Percentiles rank a stretch among this genome's conserved stretches.
phyloP scores from a whole-genome alignment of 2,113 vertebrate species.

The Silurus glanis region DNA sequence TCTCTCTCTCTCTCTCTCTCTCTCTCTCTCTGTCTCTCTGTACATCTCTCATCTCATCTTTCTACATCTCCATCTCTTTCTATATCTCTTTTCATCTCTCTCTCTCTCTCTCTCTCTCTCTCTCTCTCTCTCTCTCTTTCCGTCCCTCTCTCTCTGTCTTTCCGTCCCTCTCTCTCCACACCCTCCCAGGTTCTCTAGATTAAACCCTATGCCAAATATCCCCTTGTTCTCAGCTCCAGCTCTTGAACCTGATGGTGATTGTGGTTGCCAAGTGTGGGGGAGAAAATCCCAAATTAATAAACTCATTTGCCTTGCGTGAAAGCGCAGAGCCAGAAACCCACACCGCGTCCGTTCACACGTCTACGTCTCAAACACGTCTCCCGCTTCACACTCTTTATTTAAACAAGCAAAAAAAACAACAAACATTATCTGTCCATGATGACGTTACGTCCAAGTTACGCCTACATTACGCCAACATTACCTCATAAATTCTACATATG shows the following conservation, averaged over 20 bases:
- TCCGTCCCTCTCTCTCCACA: neutral
- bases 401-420: neutral
- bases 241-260: neutral
- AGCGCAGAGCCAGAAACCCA: neutral
- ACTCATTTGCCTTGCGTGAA: neutral
- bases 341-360: neutral
- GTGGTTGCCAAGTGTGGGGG: neutral
- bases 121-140: no score
- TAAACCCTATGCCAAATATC: neutral
- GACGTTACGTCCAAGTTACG: no score
- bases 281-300: constrained; percentile 19
- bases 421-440: neutral
- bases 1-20: no score
- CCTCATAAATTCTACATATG: no score
- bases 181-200: neutral
- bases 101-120: no score
- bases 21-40: no score
- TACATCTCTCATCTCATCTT: no score
- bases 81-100: no score
- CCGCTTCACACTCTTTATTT: neutral
- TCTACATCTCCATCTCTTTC: no score
- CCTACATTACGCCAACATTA: no score
- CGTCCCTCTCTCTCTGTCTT: neutral
- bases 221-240: neutral
- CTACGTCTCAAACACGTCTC: neutral